These are phyloP conservation scores for Rhadinocentrus ornatus DNA, from an alignment of 2,797 vertebrate genomes.

Conservation along the genomic window DNA sequence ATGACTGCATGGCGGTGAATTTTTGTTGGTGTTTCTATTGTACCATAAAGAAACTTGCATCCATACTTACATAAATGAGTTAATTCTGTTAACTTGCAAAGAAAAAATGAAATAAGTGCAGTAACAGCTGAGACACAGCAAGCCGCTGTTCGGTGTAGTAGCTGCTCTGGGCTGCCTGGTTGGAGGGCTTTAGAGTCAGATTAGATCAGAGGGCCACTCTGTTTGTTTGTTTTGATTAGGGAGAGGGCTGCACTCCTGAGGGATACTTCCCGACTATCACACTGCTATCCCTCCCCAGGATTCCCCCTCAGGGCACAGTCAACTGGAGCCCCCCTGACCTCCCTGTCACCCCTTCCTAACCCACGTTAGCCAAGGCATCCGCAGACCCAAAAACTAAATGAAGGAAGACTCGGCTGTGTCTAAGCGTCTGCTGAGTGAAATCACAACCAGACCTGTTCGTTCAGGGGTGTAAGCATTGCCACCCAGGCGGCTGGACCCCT, in stretches of 20 bases:
- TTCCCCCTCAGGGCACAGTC: slow-evolving; percentile 73
- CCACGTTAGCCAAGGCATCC: slow-evolving; percentile 70
- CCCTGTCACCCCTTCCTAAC: slow-evolving; percentile 71
- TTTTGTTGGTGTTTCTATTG: slow-evolving; percentile 4
- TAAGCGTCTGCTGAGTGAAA: slow-evolving; percentile 74
- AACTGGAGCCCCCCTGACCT: slow-evolving; percentile 80
- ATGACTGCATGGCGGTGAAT: slow-evolving; percentile 14
- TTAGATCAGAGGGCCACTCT: slow-evolving; percentile 80
- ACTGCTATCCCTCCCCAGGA: slow-evolving; percentile 68
- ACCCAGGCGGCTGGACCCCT: slow-evolving; percentile 73
- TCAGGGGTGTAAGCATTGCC: slow-evolving; percentile 59
- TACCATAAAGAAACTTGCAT: slow-evolving; percentile 1
- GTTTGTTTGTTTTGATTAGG: slow-evolving; percentile 84
- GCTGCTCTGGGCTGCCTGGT: slow-evolving; percentile 61
- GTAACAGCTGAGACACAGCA: slow-evolving; percentile 15
- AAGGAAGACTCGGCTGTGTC: slow-evolving; percentile 65
- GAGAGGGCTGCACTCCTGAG: slow-evolving; percentile 70
- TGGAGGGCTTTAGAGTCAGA: slow-evolving; percentile 66
- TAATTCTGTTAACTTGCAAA: not conserved
- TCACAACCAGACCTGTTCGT: slow-evolving; percentile 79
- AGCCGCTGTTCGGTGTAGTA: slow-evolving; percentile 32
- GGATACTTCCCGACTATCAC: slow-evolving; percentile 55
- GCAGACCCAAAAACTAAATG: slow-evolving; percentile 62
- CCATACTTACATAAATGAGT: not conserved
- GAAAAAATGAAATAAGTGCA: not conserved